phyloP scores from a whole-genome alignment of 2,797 vertebrate species.

The Falco columbarius region DNA sequence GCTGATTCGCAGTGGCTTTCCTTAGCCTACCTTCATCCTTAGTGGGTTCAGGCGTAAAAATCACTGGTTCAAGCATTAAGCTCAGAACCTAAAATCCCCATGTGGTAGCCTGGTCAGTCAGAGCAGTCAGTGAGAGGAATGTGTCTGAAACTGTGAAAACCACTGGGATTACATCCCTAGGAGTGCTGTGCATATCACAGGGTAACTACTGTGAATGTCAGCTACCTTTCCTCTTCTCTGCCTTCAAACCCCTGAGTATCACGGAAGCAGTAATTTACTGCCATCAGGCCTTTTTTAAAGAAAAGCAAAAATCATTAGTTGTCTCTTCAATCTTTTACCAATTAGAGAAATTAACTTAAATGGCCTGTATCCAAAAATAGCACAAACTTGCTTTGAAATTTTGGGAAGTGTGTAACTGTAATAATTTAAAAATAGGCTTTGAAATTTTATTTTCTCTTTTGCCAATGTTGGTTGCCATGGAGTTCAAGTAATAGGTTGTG shows the following conservation, averaged over 20 bases:
- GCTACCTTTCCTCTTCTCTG: neutral
- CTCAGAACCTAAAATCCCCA: neutral
- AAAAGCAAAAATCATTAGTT: neutral
- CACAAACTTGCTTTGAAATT: slow-evolving; percentile 64
- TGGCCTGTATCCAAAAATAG: slow-evolving; percentile 69
- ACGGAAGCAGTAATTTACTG: neutral
- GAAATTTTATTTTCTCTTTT: slow-evolving; percentile 79
- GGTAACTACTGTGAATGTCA: neutral
- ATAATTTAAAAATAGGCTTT: slow-evolving; percentile 79
- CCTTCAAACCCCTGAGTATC: neutral
- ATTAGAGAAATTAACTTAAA: slow-evolving; percentile 39
- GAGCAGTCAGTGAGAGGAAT: neutral
- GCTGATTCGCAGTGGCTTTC: neutral
- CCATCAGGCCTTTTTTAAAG: neutral
- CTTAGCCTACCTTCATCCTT: neutral
- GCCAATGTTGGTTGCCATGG: slow-evolving; percentile 80
- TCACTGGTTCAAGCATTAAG: neutral
- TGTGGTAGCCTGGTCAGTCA: accelerated
- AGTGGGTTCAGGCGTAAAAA: neutral
- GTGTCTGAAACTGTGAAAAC: neutral
- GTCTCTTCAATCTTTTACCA: neutral
- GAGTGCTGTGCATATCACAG: neutral
- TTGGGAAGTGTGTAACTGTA: slow-evolving; percentile 73
- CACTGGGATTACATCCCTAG: neutral
- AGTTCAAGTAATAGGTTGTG: slow-evolving; percentile 85